These are phyloP conservation scores for Sterrhoptilus dennistouni DNA, from an alignment of 2,113 vertebrate species.

Conservation along the genomic window DNA sequence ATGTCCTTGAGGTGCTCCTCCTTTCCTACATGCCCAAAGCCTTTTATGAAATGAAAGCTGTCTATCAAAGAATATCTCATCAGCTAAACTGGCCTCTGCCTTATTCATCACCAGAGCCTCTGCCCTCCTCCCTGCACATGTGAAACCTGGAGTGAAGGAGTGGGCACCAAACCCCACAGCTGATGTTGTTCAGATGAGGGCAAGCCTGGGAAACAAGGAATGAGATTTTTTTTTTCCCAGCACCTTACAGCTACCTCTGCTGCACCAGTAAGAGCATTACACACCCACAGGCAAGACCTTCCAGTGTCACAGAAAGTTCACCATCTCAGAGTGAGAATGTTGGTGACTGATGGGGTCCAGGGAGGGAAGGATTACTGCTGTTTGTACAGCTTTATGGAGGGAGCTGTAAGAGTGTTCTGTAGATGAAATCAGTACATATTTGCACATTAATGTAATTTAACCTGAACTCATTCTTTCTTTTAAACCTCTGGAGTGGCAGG, in stretches of 20 bases:
- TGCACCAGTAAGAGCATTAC: not conserved
- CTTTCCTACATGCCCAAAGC: not conserved
- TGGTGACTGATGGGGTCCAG: slow-evolving; percentile 31
- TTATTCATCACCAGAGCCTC: not conserved
- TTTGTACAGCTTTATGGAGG: slow-evolving; percentile 52
- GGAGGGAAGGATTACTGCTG: slow-evolving; percentile 19
- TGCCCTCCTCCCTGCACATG: not conserved
- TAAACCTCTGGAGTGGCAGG: slow-evolving; percentile 5
- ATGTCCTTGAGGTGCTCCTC: not conserved
- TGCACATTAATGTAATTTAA: slow-evolving; percentile 61
- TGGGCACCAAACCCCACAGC: not conserved
- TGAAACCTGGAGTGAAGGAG: rapidly evolving
- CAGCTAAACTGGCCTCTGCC: not conserved
- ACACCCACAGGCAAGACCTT: not conserved
- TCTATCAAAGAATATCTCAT: not conserved
- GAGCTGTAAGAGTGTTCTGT: slow-evolving; percentile 28
- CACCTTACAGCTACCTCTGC: not conserved
- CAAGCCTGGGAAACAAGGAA: not conserved
- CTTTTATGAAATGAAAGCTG: not conserved
- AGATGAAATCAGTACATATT: slow-evolving; percentile 63
- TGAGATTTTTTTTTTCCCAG: not conserved
- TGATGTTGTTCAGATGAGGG: not conserved
- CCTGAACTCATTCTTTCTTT: slow-evolving; percentile 36
- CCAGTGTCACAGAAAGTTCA: slow-evolving; percentile 19
- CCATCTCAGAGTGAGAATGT: not conserved